A percentile compares a stretch with the other conserved stretches of the same genome.
phyloP scores from a whole-genome alignment of 2,797 vertebrate genomes.

The Poliocrania exsul region DNA sequence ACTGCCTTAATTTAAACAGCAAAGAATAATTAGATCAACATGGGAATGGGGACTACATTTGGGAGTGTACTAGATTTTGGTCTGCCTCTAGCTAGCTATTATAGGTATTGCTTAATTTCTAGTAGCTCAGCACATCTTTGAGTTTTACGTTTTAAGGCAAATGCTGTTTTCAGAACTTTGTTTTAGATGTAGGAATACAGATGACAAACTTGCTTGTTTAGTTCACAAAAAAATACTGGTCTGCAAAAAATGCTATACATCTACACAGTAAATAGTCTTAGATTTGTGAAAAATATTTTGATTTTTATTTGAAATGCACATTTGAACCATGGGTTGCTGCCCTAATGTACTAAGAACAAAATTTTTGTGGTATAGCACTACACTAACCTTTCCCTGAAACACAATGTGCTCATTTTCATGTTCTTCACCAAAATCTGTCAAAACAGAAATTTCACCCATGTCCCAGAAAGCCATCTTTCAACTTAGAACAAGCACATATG shows the following conservation, averaged over 20 bases:
- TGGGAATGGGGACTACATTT: background rate
- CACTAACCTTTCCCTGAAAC: background rate
- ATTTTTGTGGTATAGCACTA: background rate
- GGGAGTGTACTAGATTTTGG: background rate
- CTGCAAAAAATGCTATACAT: background rate
- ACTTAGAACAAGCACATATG: constrained; percentile 40
- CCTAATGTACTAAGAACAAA: background rate
- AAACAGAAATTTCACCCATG: background rate
- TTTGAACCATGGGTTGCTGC: background rate
- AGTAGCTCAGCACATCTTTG: background rate
- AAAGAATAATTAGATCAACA: background rate
- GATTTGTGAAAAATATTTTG: background rate
- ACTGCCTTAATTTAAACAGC: background rate
- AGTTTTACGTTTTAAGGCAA: background rate
- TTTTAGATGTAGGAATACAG: background rate
- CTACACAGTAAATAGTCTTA: background rate
- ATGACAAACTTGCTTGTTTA: background rate
- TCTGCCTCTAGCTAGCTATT: background rate
- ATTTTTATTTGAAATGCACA: background rate
- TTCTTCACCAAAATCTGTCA: background rate
- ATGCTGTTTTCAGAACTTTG: background rate
- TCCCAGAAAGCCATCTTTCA: background rate
- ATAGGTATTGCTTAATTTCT: background rate
- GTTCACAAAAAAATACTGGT: background rate
- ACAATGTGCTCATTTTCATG: background rate